Evolutionary conservation across 1,140 invertebrate species (phyloP).

Genomic region (Epicauta chinensis): DNA sequence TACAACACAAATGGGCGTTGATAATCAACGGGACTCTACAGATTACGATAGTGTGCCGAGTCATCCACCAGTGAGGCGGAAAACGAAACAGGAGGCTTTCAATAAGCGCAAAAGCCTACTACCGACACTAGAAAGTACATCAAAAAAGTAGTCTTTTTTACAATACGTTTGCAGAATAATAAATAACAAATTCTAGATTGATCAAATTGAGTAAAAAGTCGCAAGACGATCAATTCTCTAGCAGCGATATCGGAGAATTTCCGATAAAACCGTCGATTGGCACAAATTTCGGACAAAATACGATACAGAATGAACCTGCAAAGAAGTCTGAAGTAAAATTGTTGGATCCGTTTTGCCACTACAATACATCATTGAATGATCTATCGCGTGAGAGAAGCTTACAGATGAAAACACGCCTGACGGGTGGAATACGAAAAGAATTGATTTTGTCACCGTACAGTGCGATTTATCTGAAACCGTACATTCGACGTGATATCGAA

Average conservation of each 20-base stretch:
- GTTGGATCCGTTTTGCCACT: conserved; percentile 37
- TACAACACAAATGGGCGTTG: not conserved
- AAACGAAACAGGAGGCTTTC: not conserved
- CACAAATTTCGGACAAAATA: not conserved
- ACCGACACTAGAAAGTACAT: conserved; percentile 11
- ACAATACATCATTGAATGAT: conserved; percentile 42
- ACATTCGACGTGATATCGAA: conserved; percentile 63
- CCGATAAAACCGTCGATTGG: not conserved
- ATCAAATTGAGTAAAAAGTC: conserved; percentile 8
- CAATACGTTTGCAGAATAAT: no score
- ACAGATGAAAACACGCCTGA: conserved; percentile 44
- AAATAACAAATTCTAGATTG: conserved; percentile 2
- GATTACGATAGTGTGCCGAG: not conserved
- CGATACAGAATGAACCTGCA: not conserved
- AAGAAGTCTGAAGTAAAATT: conserved; percentile 16
- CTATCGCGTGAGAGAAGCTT: conserved; percentile 41
- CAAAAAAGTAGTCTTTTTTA: conserved; percentile 32
- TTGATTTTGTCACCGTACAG: conserved; percentile 56
- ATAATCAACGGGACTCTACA: no score
- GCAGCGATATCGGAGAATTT: not conserved
- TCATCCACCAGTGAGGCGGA: not conserved
- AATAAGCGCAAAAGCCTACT: conserved; percentile 8
- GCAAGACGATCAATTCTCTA: not conserved
- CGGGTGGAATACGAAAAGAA: conserved; percentile 47
- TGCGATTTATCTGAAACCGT: conserved; percentile 67